Evolutionary conservation across 2,888 invertebrate genomes (phyloP).

Genomic region (Thera britannica): DNA sequence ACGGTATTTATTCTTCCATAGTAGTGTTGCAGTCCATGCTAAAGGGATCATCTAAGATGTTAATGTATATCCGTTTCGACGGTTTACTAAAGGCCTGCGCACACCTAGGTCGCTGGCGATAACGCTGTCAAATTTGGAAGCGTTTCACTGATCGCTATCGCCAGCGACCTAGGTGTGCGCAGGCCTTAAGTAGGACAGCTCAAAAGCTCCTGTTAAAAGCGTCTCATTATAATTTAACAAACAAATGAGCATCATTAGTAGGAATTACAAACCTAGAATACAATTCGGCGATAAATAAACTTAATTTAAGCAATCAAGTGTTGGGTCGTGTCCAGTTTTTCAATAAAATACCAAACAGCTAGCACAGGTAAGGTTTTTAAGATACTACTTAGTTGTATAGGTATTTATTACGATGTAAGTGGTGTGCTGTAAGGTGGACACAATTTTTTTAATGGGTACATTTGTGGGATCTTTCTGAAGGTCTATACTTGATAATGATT

Average conservation of each 20-base stretch:
- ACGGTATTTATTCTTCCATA: too few relatives aligned
- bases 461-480: too few relatives aligned
- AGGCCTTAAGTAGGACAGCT: too few relatives aligned
- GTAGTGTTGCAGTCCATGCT: too few relatives aligned
- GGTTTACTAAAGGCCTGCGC: too few relatives aligned
- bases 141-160: too few relatives aligned
- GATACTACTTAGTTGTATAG: neutral
- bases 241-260: slow-evolving; percentile 15
- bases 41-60: too few relatives aligned
- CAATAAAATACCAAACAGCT: slow-evolving; percentile 17
- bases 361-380: slow-evolving; percentile 1
- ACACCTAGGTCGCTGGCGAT: too few relatives aligned
- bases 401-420: neutral
- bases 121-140: too few relatives aligned
- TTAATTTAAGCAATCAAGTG: slow-evolving; percentile 25
- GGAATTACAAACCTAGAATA: slow-evolving; percentile 14
- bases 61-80: too few relatives aligned
- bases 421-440: neutral
- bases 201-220: neutral
- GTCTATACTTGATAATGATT: too few relatives aligned
- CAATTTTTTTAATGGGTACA: neutral
- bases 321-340: slow-evolving; percentile 28
- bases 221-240: slow-evolving; percentile 2
- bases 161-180: too few relatives aligned
- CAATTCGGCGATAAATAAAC: slow-evolving; percentile 18